phyloP scores from a whole-genome alignment of 2,113 vertebrate genomes.

The Phaethon lepturus region DNA sequence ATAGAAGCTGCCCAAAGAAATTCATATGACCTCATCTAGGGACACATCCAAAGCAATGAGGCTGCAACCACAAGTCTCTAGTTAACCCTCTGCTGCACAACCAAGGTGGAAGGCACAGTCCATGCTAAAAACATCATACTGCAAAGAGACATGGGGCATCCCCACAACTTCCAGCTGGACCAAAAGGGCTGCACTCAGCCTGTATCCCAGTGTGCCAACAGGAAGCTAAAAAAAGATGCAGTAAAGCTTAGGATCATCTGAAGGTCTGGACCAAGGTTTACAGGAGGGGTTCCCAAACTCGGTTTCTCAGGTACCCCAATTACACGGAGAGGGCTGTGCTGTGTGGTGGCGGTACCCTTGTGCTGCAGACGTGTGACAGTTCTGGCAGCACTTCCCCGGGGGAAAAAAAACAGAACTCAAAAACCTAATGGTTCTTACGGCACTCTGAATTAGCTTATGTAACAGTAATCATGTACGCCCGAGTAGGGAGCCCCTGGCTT shows the following conservation, averaged over 20 bases:
- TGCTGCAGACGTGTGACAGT: not conserved
- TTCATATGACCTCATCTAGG: constrained; percentile 55
- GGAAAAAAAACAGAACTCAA: not conserved
- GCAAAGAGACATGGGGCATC: not conserved
- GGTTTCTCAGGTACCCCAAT: accelerated
- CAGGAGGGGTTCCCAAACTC: not conserved
- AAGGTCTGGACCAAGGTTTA: not conserved
- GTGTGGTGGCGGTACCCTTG: not conserved
- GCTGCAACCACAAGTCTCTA: not conserved
- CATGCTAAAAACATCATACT: not conserved
- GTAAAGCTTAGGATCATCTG: not conserved
- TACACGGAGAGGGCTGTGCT: not conserved
- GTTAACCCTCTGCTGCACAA: constrained; percentile 29
- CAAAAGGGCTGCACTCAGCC: not conserved
- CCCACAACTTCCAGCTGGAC: not conserved
- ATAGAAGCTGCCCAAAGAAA: constrained; percentile 39
- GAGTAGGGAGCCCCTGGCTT: not conserved
- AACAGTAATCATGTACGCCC: constrained; percentile 2
- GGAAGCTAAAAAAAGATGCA: not conserved
- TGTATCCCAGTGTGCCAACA: not conserved
- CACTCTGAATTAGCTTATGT: not conserved
- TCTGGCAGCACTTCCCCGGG: not conserved
- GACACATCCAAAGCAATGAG: constrained; percentile 39
- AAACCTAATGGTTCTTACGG: not conserved
- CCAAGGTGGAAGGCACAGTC: not conserved